Conservation (phyloP, 2,888 invertebrate species). For the Lagria hirta region DNA sequence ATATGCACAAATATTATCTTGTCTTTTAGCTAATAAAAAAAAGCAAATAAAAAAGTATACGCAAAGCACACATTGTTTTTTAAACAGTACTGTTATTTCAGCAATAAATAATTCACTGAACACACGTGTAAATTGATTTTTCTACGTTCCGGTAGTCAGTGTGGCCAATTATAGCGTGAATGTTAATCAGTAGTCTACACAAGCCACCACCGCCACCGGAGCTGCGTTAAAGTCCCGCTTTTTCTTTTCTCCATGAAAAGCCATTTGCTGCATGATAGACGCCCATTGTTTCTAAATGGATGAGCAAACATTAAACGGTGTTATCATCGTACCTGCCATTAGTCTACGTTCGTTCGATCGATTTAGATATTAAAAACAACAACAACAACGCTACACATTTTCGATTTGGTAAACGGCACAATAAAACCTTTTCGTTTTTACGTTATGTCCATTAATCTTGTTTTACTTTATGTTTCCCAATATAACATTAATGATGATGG, state of each 20-base stretch:
- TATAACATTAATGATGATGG: conserved; percentile 26
- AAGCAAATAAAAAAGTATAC: too few species aligned
- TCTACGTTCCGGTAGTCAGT: conserved; percentile 23
- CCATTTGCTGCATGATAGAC: conserved; percentile 29
- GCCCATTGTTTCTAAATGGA: conserved; percentile 30
- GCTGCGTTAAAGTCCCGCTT: conserved; percentile 21
- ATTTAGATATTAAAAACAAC: conserved; percentile 28
- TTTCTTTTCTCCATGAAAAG: conserved; percentile 21
- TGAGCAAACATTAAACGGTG: conserved; percentile 29
- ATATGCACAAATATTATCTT: too few species aligned
- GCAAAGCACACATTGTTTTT: too few species aligned
- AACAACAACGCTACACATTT: too few species aligned
- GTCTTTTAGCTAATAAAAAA: too few species aligned
- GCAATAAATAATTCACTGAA: conserved; percentile 17
- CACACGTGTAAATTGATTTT: conserved; percentile 18
- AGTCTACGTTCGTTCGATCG: conserved; percentile 28
- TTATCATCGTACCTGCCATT: conserved; percentile 29
- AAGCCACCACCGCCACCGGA: too few species aligned
- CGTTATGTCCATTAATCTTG: conserved; percentile 23
- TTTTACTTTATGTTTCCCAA: conserved; percentile 20
- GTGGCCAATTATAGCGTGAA: conserved; percentile 20
- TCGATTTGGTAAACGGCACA: conserved; percentile 17
- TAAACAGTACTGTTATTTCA: too few species aligned
- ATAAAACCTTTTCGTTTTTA: conserved; percentile 15
- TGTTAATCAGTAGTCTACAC: conserved; percentile 23